Base-by-base conservation (phyloP, 2,888 invertebrate species). In the Drosophila monieri region DNA sequence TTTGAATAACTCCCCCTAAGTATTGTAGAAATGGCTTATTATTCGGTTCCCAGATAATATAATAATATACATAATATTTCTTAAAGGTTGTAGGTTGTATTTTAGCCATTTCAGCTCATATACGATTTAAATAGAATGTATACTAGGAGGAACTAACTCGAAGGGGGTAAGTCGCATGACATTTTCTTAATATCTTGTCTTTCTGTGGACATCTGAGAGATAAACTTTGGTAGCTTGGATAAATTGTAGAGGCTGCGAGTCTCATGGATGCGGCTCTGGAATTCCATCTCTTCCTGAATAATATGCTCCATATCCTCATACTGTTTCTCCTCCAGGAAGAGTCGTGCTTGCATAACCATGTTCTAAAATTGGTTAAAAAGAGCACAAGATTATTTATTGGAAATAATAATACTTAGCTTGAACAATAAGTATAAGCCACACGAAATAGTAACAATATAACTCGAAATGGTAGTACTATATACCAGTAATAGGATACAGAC, bases 331-430 rank as follows among this genome's bases (percentile, higher is more conserved):
- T 87, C 81, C 1, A 77, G 65, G 14, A 74, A 53, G 8, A 87
- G 62, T 6, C 73, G 74, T 0, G 78, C 76, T 12, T 87, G 43
- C 77, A 74, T 85, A 12, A 75, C 74, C 52, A 78, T 46, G 44
- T 88, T 88, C 86, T 88, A 6, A n/a, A 65, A 53, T 14, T 51
- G 10, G 32, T 18, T 12, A 27, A 27, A 8, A 27, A 27, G 8
- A 27, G 8, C n/a, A n/a, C n/a, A n/a, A n/a, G 18, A 18, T 18
- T 18, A 18, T 18, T 1, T 18, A 18, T 18, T 18, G 18, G 18
- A 18, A 18, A 18, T 18, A 18, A 18, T 18, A 18, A 18, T 18
- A 18, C 1, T 18, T 1, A 18, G 2, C 2, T 1, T 18, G 2
- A 18, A 18, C 18, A 18, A 2, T 18, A 18, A 18, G 18, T 18